Evolutionary conservation across 2,113 vertebrate species (phyloP), one percentile per base, ranked within the genome.

Genomic region (Paradisaea rubra): DNA sequence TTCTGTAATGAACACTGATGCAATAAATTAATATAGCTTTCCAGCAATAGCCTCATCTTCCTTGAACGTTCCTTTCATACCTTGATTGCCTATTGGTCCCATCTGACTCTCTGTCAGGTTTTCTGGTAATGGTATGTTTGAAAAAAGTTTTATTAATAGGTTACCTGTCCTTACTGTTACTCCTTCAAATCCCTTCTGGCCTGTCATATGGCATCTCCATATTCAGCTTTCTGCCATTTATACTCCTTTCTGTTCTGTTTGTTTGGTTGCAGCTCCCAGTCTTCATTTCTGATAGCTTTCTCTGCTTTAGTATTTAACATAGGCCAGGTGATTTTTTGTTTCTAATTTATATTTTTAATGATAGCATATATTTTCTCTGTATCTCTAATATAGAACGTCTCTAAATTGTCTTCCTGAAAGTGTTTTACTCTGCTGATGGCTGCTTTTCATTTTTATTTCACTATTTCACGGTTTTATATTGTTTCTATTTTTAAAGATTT

Each of bases 11-110:
- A 95, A 96, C 93, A 89, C 57, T 33, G 81, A 93, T 76, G 81
- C 84, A 94, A 91, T 95, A 94, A 91, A 94, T 96, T 96, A 95
- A 91, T 96, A 94, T 19, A 93, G 73, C 78, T 95, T 91, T 91
- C 70, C 89, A 89, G 89, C 91, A 92, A 91, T 49, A 89, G 81
- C 44, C 87, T 89, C 89, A 71, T 94, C 84, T 96, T 95, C 81
- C 84, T 70, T 81, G 81, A 89, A 93, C 52, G 11, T 60, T 89
- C 87, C 57, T 94, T 95, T 96, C 81, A 87, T 89, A 85, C 74
- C 57, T 52, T 93, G 89, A 89, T 89, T 95, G 69, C 63, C 73
- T 91, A 23, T 94, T 93, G 91, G 93, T 91, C 89, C 93, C 94
- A 68, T 87, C 73, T 95, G 89, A 89, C 88, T 94, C 64, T 66